These are phyloP conservation scores for Crypturellus undulatus DNA, from an alignment of 2,113 vertebrate genomes.

Conservation along the genomic window DNA sequence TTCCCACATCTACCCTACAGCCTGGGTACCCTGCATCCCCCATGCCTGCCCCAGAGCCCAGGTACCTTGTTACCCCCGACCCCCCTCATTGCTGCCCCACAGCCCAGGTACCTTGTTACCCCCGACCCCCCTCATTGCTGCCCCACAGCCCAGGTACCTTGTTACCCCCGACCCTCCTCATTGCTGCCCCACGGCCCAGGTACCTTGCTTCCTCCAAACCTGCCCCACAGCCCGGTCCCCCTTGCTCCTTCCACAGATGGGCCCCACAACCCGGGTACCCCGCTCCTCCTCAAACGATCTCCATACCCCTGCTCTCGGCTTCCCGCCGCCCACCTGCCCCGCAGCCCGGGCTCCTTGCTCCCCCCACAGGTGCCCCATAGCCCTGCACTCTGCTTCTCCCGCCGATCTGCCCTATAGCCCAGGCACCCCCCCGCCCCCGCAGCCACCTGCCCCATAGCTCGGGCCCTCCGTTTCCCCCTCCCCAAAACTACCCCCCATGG, in stretches of 20 bases:
- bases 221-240: too few species aligned
- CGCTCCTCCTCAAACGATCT: neutral
- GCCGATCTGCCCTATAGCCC: too few species aligned
- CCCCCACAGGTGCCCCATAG: neutral
- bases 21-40: neutral
- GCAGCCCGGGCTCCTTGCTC: neutral
- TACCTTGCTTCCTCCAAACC: neutral
- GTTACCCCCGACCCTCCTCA: neutral
- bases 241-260: too few species aligned
- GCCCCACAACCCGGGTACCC: too few species aligned
- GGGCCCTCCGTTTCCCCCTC: neutral
- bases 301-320: too few species aligned
- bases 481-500: neutral
- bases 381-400: too few species aligned
- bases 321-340: too few species aligned
- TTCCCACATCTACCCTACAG: neutral
- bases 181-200: too few species aligned
- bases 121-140: neutral
- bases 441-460: too few species aligned
- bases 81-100: too few species aligned
- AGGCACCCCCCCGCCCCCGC: too few species aligned
- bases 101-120: neutral
- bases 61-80: neutral
- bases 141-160: too few species aligned
- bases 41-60: neutral